Percentiles rank a stretch among this genome's conserved stretches.
Evolutionary conservation across 2,797 vertebrate genomes (phyloP).

Genomic region (Propithecus deckenii): DNA sequence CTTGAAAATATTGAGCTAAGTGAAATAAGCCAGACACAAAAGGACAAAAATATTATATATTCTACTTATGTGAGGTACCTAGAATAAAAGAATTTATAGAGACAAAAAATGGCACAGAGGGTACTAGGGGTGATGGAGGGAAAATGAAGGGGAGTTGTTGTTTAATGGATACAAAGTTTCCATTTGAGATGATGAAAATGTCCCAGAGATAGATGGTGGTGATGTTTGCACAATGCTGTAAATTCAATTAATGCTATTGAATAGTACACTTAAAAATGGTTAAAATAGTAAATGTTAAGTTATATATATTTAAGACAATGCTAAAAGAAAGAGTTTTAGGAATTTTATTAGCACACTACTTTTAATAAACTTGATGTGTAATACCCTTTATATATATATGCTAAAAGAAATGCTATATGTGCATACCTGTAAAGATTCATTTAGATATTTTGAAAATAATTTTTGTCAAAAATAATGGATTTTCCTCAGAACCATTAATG

Average conservation of each 20-base stretch:
- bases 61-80: not conserved
- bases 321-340: not conserved
- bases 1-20: not conserved
- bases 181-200: not conserved
- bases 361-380: not conserved
- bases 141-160: not conserved
- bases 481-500: not conserved
- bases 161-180: not conserved
- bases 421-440: not conserved
- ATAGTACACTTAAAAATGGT: not conserved
- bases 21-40: not conserved
- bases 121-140: not conserved
- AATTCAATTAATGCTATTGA: not conserved
- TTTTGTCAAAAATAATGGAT: constrained; percentile 4
- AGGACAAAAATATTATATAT: not conserved
- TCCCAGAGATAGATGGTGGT: not conserved
- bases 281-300: not conserved
- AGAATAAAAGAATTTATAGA: not conserved
- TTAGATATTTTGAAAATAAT: not conserved
- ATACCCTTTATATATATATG: not conserved
- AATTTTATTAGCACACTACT: not conserved
- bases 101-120: not conserved
- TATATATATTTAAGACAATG: not conserved
- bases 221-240: not conserved
- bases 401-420: not conserved